Evolutionary conservation across 1,140 invertebrate species (phyloP), one percentile per base, ranked within the genome.

Genomic region (Tetramorium simillimum): DNA sequence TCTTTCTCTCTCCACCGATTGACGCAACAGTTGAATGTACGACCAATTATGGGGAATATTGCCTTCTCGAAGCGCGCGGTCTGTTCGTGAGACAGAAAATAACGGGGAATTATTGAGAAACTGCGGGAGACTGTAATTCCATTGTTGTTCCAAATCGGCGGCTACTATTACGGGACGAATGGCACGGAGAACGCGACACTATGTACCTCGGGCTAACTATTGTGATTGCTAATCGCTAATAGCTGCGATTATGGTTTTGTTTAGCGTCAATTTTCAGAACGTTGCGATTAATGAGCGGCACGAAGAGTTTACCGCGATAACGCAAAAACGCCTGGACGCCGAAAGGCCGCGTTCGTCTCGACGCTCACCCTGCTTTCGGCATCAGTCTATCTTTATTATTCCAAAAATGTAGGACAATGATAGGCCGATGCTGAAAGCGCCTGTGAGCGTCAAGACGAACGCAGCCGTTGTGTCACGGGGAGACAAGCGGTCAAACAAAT

Each of bases 21-120:
- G 80, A 84, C 14, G 80, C 80, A 84, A 84, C 80, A 84, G 80
- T 84, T 84, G 80, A 84, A 84, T 56, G 80, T 69, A 69, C 73
- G 58, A 37, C 18, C 80, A 75, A 84, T 84, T 84, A 60, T 84
- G 69, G 69, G 53, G 53, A 62, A 62, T 84, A 84, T 75, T 84
- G 80, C 53, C 69, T 62, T 70, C 87, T 80, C 56, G 85, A 85
- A 62, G 69, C 24, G 33, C 58, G 18, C 43, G 21, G 73, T 51
- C 14, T 62, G 33, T 16, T 49, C 33, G 49, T 18, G 43, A 77
- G 69, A 76, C 12, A 24, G 82, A 85, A 85, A 82, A 72, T 85
- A 84, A 84, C 69, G 24, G 18, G 21, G 51, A 84, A 75, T 75
- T 60, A 63, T 84, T 24, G 80, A 84, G 80, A 73, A 84, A 73